A percentile compares a stretch with the other conserved stretches of the same genome.
Conservation (phyloP, 2,113 vertebrate species). For the Macquaria australasica region DNA sequence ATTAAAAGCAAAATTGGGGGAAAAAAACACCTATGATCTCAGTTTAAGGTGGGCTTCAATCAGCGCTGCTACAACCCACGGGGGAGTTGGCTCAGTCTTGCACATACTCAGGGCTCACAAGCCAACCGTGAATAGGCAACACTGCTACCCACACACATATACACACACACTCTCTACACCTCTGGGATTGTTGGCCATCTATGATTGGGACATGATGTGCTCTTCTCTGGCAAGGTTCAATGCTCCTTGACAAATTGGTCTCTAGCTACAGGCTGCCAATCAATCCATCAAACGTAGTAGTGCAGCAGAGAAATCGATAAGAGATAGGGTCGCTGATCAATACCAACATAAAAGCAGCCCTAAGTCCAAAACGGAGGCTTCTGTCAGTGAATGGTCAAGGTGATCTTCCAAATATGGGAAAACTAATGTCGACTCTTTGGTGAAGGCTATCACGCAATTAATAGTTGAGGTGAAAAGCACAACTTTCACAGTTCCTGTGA, state of each 20-base stretch:
- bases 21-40: constrained; percentile 28
- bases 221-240: constrained; percentile 69
- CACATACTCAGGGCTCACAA: constrained; percentile 16
- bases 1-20: constrained; percentile 39
- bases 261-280: constrained; percentile 75
- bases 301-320: constrained; percentile 59
- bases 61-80: not conserved
- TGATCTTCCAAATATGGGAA: constrained; percentile 48
- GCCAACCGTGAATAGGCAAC: constrained; percentile 49
- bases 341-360: constrained; percentile 61
- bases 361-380: constrained; percentile 42
- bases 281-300: constrained; percentile 77
- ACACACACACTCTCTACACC: not conserved
- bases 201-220: constrained; percentile 73
- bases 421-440: constrained; percentile 2
- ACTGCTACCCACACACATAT: not conserved
- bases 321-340: constrained; percentile 68
- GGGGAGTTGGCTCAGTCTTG: constrained; percentile 13
- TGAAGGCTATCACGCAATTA: not conserved
- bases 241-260: constrained; percentile 77
- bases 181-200: constrained; percentile 50
- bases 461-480: constrained; percentile 9
- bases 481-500: constrained; percentile 4
- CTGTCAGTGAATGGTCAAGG: constrained; percentile 40
- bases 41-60: constrained; percentile 48